These are phyloP conservation scores for Temnothorax longispinosus DNA, from an alignment of 1,140 invertebrate genomes.

Conservation along the genomic window DNA sequence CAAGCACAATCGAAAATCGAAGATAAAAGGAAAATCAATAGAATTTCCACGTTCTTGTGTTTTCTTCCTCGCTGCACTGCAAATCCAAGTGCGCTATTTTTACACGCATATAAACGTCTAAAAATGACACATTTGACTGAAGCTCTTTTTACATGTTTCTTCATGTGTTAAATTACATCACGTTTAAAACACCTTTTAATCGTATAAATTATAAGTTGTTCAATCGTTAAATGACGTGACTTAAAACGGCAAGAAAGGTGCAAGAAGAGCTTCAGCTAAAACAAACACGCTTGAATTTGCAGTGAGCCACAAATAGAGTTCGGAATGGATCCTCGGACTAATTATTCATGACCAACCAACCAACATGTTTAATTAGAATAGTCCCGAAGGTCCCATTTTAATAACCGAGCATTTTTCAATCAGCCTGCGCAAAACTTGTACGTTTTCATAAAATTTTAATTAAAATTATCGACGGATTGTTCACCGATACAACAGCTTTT, in stretches of 20 bases:
- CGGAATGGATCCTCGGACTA: background rate
- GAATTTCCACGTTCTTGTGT: background rate
- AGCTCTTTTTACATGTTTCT: too few species aligned
- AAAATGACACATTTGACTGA: too few species aligned
- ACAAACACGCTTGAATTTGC: too few species aligned
- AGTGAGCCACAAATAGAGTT: background rate
- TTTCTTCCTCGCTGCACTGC: background rate
- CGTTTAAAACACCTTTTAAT: too few species aligned
- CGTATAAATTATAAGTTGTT: too few species aligned
- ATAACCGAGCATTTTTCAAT: conserved; percentile 23
- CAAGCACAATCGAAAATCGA: background rate
- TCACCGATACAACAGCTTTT: background rate
- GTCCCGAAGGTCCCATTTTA: background rate
- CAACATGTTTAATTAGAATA: conserved; percentile 28
- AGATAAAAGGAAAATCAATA: conserved; percentile 4
- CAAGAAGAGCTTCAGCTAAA: too few species aligned
- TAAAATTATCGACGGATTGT: conserved; percentile 19
- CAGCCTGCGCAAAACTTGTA: background rate
- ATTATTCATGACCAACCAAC: conserved; percentile 9
- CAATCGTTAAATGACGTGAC: too few species aligned
- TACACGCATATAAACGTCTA: too few species aligned
- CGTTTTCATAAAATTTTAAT: conserved; percentile 36
- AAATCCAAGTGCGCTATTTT: too few species aligned
- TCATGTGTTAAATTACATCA: too few species aligned
- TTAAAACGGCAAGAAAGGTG: too few species aligned